phyloP scores from a whole-genome alignment of 64 coral and sea anemone species.

The Porites lutea region DNA sequence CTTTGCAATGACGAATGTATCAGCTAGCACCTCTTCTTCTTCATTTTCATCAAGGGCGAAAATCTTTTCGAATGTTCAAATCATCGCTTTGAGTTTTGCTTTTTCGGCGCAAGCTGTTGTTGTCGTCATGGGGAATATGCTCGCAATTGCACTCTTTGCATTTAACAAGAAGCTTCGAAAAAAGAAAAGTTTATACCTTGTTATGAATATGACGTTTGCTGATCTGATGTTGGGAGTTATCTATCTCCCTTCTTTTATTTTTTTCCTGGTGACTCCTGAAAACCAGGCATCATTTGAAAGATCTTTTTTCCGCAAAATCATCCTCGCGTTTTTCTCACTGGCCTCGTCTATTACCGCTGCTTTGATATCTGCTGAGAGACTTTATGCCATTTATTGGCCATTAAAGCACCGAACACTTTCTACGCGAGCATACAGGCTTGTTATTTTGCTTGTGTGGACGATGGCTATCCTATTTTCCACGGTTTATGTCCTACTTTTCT shows the following conservation, averaged over 20 bases:
- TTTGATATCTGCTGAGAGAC: neutral
- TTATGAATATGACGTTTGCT: neutral
- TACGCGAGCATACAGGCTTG: neutral
- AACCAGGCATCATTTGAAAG: too few species aligned
- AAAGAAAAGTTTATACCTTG: conserved; percentile 1
- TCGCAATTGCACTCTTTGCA: neutral
- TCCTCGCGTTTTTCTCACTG: neutral
- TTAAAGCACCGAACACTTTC: neutral
- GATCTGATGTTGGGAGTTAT: neutral
- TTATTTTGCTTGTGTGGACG: neutral
- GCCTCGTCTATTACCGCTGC: neutral
- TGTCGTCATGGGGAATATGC: neutral
- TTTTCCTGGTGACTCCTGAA: too few species aligned
- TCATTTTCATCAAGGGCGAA: neutral
- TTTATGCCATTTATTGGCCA: neutral
- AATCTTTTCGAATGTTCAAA: neutral
- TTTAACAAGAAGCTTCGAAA: neutral
- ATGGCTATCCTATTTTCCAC: neutral
- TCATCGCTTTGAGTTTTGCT: neutral
- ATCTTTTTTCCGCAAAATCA: neutral
- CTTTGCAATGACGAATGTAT: too few species aligned
- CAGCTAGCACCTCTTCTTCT: too few species aligned
- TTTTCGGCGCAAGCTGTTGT: neutral
- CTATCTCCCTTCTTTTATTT: neutral
- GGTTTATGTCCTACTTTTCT: neutral